Conservation (phyloP, 2,888 invertebrate genomes). For the Orchesellides sinensis region DNA sequence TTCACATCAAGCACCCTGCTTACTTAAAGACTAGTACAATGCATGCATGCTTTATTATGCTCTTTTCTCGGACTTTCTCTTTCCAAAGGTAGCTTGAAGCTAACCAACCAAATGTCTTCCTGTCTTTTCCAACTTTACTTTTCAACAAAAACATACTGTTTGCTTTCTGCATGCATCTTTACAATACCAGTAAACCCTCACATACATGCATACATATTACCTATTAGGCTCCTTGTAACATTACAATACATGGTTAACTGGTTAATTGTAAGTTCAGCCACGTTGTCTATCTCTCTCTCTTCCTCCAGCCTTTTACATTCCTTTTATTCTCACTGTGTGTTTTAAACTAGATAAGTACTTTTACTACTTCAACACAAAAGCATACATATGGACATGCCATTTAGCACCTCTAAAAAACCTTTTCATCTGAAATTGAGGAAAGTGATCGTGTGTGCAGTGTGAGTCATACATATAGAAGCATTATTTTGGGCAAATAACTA, state of each 20-base stretch:
- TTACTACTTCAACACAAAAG: slow-evolving; percentile 30
- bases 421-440: slow-evolving; percentile 9
- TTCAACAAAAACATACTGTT: too few species aligned
- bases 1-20: slow-evolving; percentile 46
- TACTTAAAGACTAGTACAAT: too few species aligned
- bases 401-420: too few species aligned
- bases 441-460: neutral
- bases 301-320: slow-evolving; percentile 50
- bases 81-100: too few species aligned
- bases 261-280: slow-evolving; percentile 65
- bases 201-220: slow-evolving; percentile 28
- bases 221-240: neutral
- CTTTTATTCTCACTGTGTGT: slow-evolving; percentile 23
- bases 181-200: too few species aligned
- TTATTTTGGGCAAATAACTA: slow-evolving; percentile 16
- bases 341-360: slow-evolving; percentile 25
- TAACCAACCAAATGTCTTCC: neutral
- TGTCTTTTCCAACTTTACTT: neutral
- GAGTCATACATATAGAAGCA: slow-evolving; percentile 26
- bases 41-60: slow-evolving; percentile 26
- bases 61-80: too few species aligned
- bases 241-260: neutral
- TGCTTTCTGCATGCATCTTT: too few species aligned
- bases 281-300: too few species aligned
- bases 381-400: too few species aligned